Evolutionary conservation across 1,140 invertebrate species (phyloP).

Genomic region (Bombus difficillimus): DNA sequence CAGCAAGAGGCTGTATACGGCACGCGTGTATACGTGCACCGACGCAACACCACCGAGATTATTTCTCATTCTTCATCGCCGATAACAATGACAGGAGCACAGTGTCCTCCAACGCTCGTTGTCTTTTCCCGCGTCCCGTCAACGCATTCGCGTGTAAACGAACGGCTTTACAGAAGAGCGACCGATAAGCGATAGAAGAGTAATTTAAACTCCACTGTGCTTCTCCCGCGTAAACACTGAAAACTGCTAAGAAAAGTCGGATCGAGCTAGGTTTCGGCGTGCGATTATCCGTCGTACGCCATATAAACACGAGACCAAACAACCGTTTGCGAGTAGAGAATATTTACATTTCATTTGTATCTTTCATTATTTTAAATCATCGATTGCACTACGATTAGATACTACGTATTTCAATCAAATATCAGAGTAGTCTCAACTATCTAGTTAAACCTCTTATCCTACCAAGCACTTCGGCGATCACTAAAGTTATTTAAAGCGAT

Average conservation of each 20-base stretch:
- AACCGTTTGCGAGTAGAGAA: no score
- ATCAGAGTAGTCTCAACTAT: not conserved
- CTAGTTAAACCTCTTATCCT: no score
- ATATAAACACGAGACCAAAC: no score
- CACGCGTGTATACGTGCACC: not conserved
- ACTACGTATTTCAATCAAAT: fast-evolving
- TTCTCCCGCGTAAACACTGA: not conserved
- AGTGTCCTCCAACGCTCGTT: not conserved
- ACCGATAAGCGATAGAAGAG: slow-evolving; percentile 10
- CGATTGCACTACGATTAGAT: no score
- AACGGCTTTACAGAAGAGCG: not conserved
- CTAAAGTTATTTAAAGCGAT: not conserved
- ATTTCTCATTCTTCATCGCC: slow-evolving; percentile 3
- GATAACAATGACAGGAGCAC: slow-evolving; percentile 1
- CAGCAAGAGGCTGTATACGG: not conserved
- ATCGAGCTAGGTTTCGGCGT: not conserved
- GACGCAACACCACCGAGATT: not conserved
- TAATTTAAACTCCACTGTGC: slow-evolving; percentile 13
- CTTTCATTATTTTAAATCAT: not conserved
- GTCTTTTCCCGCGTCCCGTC: slow-evolving; percentile 13
- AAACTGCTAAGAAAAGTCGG: not conserved
- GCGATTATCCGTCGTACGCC: not conserved
- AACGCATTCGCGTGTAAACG: slow-evolving; percentile 19
- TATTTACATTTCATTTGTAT: no score
- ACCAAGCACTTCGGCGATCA: fast-evolving